Conservation (phyloP, 2,113 vertebrate species). For the Tachuris rubrigastra region DNA sequence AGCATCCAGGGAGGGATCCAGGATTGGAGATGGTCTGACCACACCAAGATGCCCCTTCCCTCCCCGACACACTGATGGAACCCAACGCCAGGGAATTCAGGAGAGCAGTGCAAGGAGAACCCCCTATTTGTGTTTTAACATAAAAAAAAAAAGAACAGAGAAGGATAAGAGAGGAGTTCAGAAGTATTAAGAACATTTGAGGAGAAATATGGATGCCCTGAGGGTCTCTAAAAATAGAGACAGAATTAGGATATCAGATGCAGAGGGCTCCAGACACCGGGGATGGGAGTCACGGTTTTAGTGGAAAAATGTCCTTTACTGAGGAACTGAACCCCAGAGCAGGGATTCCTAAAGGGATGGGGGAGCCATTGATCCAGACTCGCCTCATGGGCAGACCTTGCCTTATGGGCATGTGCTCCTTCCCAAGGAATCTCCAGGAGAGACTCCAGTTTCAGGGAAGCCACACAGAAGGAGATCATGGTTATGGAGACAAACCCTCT, state of each 20-base stretch:
- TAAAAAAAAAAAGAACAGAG: not conserved
- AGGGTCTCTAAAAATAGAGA: not conserved
- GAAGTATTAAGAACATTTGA: not conserved
- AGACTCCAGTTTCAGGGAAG: not conserved
- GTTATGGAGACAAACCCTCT: not conserved
- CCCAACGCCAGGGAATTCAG: fast-evolving
- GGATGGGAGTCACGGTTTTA: fast-evolving
- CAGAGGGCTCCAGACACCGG: not conserved
- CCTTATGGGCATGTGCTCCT: not conserved
- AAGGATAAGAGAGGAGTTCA: not conserved
- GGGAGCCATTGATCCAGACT: not conserved
- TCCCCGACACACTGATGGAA: fast-evolving
- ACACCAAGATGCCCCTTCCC: not conserved
- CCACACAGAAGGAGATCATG: fast-evolving
- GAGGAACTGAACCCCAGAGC: not conserved
- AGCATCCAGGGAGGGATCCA: fast-evolving
- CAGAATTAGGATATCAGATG: not conserved
- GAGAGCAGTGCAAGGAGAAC: not conserved
- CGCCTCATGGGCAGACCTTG: not conserved
- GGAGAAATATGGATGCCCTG: not conserved
- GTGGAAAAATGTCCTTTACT: fast-evolving
- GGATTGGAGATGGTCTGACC: fast-evolving
- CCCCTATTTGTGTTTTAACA: not conserved
- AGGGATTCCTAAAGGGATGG: not conserved
- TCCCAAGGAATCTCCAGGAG: not conserved